Percentiles rank a stretch among this genome's conserved stretches.
These are phyloP conservation scores for Pentalonia nigronervosa DNA, from an alignment of 1,140 invertebrate species.

Conservation along the genomic window DNA sequence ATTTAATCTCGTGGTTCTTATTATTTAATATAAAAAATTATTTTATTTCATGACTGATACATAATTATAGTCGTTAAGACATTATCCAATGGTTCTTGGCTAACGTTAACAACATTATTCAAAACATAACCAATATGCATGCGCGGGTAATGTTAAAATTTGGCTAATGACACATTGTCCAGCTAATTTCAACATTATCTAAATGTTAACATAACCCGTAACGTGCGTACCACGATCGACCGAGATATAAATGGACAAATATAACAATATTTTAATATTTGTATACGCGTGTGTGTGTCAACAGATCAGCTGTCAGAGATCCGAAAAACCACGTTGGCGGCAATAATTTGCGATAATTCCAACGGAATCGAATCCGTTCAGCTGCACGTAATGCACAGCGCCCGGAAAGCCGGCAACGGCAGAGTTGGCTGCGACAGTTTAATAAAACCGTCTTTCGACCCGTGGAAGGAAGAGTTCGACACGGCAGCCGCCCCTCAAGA, in stretches of 20 bases:
- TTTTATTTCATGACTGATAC: no score
- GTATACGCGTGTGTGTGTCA: background rate
- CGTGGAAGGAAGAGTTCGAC: constrained; percentile 39
- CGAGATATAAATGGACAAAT: background rate
- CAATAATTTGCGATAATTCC: constrained; percentile 89
- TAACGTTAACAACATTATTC: no score
- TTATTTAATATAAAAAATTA: no score
- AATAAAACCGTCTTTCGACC: constrained; percentile 52
- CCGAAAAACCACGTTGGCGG: constrained; percentile 81
- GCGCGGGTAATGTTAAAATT: no score
- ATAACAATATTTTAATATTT: background rate
- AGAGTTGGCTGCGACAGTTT: constrained; percentile 48
- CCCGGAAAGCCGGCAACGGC: background rate
- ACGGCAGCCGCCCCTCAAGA: background rate
- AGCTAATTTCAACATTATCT: no score
- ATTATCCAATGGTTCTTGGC: no score
- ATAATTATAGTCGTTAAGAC: no score
- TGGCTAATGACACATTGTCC: no score
- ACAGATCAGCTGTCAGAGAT: constrained; percentile 82
- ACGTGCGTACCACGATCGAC: background rate
- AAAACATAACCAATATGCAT: no score
- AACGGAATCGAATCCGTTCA: constrained; percentile 78
- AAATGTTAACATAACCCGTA: no score
- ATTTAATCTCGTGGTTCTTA: no score
- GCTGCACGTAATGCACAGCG: constrained; percentile 76